phyloP scores from a whole-genome alignment of 1,140 invertebrate genomes.

The Scaptodrosophila lebanonensis region DNA sequence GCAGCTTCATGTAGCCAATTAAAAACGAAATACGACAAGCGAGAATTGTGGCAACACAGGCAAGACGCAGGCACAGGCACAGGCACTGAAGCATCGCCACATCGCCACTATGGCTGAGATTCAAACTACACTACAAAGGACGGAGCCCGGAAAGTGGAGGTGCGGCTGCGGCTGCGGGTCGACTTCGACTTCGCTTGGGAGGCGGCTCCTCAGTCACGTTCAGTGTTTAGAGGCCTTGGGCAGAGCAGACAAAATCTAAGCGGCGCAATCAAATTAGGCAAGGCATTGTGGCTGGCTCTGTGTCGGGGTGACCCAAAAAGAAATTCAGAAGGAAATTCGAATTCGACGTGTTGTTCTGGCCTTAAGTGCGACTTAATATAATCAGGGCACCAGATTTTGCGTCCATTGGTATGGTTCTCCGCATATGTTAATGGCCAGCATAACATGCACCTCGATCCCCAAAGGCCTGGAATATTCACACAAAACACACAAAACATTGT shows the following conservation, averaged over 20 bases:
- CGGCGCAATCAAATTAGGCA: conserved; percentile 68
- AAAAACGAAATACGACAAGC: conserved; percentile 73
- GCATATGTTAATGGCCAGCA: conserved; percentile 66
- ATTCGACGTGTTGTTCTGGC: conserved; percentile 2
- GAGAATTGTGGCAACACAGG: conserved; percentile 35
- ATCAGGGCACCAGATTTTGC: conserved; percentile 40
- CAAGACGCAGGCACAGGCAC: too few relatives aligned
- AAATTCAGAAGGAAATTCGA: conserved; percentile 8
- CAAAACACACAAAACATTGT: too few relatives aligned
- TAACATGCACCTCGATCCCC: too few relatives aligned
- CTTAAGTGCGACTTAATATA: conserved; percentile 68
- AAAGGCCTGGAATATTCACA: too few relatives aligned
- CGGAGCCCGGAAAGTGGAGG: conserved; percentile 2
- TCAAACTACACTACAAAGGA: too few relatives aligned
- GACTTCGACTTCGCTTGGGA: conserved; percentile 6
- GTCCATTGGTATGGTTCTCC: too few relatives aligned
- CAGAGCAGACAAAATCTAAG: conserved; percentile 57
- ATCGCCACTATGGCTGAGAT: too few relatives aligned
- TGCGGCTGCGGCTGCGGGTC: background rate
- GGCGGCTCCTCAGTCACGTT: conserved; percentile 55
- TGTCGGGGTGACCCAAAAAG: conserved; percentile 36
- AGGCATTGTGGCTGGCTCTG: conserved; percentile 28
- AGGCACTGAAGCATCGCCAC: too few relatives aligned
- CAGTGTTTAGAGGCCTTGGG: too few relatives aligned
- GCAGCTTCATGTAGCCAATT: conserved; percentile 72